Percentiles rank a stretch among this genome's conserved stretches.
phyloP scores from a whole-genome alignment of 2,113 vertebrate species.

The Aptenodytes forsteri region DNA sequence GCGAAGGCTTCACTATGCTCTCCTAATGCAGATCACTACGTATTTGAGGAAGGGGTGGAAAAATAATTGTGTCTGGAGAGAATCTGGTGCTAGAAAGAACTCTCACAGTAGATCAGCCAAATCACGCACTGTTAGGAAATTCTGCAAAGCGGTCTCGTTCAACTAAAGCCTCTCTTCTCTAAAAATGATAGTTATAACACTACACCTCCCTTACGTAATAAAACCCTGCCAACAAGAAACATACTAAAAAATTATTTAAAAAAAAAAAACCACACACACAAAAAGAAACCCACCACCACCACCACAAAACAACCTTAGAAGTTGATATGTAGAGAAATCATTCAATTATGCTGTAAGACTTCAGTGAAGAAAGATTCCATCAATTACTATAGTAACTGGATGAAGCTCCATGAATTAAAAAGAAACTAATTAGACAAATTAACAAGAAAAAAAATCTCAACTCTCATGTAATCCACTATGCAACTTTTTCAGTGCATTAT shows the following conservation, averaged over 20 bases:
- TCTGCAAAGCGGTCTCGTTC: background rate
- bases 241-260: background rate
- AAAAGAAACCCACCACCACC: background rate
- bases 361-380: background rate
- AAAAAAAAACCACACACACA: background rate
- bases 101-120: background rate
- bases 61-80: background rate
- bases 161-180: background rate
- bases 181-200: background rate
- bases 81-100: background rate
- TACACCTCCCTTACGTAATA: background rate
- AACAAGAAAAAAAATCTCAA: background rate
- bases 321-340: background rate
- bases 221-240: background rate
- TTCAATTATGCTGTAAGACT: background rate
- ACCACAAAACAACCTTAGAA: background rate
- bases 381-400: background rate
- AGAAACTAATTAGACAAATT: background rate
- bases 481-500: background rate
- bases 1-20: background rate
- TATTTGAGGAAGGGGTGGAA: background rate
- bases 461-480: background rate
- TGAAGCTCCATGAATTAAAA: background rate
- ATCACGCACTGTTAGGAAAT: background rate
- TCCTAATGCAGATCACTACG: background rate